These are phyloP conservation scores for Drosophila nebulosa DNA, from an alignment of 1,140 invertebrate genomes.

Conservation along the genomic window DNA sequence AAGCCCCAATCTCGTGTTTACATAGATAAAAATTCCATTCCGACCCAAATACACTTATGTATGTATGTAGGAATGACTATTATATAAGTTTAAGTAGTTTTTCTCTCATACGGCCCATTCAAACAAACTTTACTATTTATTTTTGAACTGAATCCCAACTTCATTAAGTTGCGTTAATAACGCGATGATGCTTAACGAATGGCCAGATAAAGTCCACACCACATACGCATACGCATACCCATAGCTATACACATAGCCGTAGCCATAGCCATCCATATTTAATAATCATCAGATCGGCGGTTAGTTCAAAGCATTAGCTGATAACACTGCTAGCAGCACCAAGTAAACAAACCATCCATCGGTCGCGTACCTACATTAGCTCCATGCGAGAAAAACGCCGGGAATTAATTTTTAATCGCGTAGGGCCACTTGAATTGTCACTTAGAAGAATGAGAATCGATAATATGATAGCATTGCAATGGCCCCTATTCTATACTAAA, in stretches of 20 bases:
- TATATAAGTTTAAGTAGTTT: not conserved
- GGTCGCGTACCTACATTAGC: slow-evolving; percentile 12
- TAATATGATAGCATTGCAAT: not conserved
- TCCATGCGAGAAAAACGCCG: slow-evolving; percentile 35
- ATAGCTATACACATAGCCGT: too few species aligned
- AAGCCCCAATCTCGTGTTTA: slow-evolving; percentile 40
- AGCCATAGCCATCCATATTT: slow-evolving; percentile 2
- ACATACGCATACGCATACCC: too few species aligned
- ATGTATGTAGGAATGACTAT: not conserved
- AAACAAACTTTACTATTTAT: not conserved
- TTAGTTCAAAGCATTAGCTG: slow-evolving; percentile 60
- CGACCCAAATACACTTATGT: not conserved
- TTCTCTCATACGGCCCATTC: not conserved
- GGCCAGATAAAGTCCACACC: not conserved
- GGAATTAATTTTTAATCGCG: slow-evolving; percentile 77
- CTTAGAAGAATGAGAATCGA: slow-evolving; percentile 29
- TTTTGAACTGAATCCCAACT: not conserved
- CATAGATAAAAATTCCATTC: slow-evolving; percentile 41
- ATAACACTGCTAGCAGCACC: slow-evolving; percentile 35
- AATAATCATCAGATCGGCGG: slow-evolving; percentile 66
- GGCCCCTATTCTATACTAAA: not conserved
- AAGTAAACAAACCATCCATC: slow-evolving; percentile 18
- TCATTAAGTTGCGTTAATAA: not conserved
- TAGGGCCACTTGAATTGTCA: slow-evolving; percentile 74
- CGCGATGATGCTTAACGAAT: slow-evolving; percentile 5